Evolutionary conservation across 1,140 invertebrate genomes (phyloP).

Genomic region (Alviniconcha marisindica): DNA sequence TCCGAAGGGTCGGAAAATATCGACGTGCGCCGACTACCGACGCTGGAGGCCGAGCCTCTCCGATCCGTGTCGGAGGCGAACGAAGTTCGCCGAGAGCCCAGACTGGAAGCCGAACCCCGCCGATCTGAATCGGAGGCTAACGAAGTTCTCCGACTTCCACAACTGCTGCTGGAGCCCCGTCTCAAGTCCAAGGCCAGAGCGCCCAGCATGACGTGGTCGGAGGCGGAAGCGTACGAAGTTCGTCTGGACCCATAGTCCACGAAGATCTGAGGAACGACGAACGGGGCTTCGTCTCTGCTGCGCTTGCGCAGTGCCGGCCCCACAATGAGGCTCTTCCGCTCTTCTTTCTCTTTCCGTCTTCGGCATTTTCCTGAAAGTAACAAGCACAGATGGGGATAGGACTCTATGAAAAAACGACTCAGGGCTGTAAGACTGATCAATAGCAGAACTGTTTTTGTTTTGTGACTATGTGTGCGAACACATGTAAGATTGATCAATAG

Average conservation of each 20-base stretch:
- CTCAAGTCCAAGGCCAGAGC: conserved; percentile 55
- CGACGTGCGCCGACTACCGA: conserved; percentile 62
- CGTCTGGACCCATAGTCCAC: conserved; percentile 67
- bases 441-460: too few relatives aligned
- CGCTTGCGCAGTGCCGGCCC: conserved; percentile 60
- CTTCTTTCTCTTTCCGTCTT: conserved; percentile 58
- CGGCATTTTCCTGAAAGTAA: conserved; percentile 54
- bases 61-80: conserved; percentile 64
- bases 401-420: neutral
- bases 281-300: conserved; percentile 63
- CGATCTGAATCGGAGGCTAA: conserved; percentile 58
- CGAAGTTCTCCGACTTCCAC: conserved; percentile 64
- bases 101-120: conserved; percentile 60
- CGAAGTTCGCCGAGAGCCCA: conserved; percentile 61
- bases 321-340: conserved; percentile 61
- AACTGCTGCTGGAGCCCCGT: conserved; percentile 59
- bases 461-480: too few relatives aligned
- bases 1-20: conserved; percentile 63
- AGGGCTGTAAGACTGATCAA: too few relatives aligned
- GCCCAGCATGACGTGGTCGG: conserved; percentile 58
- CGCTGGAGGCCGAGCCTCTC: conserved; percentile 59
- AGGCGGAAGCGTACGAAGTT: conserved; percentile 63
- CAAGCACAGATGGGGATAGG: too few relatives aligned
- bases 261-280: conserved; percentile 69
- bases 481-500: too few relatives aligned